Evolutionary conservation across 2,888 invertebrate species (phyloP).

Genomic region (Apotomis turbidana): DNA sequence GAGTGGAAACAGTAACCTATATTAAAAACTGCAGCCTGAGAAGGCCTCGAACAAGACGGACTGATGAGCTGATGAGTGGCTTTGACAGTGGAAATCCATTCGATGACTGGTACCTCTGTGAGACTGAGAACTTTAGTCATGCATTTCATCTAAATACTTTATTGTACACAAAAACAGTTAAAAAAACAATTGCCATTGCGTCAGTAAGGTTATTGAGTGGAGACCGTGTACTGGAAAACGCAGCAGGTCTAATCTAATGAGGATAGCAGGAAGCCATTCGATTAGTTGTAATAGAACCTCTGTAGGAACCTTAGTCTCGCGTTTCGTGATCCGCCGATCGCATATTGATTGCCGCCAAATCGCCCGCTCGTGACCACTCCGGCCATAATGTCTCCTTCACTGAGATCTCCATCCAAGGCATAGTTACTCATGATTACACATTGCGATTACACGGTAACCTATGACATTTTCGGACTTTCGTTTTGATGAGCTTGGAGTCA

Average conservation of each 20-base stretch:
- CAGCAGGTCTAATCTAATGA: too few relatives aligned
- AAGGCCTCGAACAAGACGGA: too few relatives aligned
- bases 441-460: slow-evolving; percentile 29
- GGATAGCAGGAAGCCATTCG: not conserved
- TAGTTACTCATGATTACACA: slow-evolving; percentile 30
- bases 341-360: slow-evolving; percentile 78
- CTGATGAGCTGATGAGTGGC: too few relatives aligned
- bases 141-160: too few relatives aligned
- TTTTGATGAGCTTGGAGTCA: slow-evolving; percentile 22
- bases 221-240: too few relatives aligned
- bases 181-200: too few relatives aligned
- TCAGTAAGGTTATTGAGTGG: too few relatives aligned
- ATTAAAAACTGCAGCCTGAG: too few relatives aligned
- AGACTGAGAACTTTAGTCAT: slow-evolving; percentile 33
- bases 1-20: too few relatives aligned
- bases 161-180: too few relatives aligned
- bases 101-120: slow-evolving; percentile 43
- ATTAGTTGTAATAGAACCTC: slow-evolving; percentile 41
- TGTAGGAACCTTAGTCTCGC: slow-evolving; percentile 41
- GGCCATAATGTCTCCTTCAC: slow-evolving; percentile 75
- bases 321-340: slow-evolving; percentile 41
- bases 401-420: slow-evolving; percentile 14
- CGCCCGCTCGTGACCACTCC: slow-evolving; percentile 73
- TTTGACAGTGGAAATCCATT: too few relatives aligned
- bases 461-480: slow-evolving; percentile 36